Evolutionary conservation across 1,140 invertebrate genomes (phyloP).

Genomic region (Tetraneura akinire): DNA sequence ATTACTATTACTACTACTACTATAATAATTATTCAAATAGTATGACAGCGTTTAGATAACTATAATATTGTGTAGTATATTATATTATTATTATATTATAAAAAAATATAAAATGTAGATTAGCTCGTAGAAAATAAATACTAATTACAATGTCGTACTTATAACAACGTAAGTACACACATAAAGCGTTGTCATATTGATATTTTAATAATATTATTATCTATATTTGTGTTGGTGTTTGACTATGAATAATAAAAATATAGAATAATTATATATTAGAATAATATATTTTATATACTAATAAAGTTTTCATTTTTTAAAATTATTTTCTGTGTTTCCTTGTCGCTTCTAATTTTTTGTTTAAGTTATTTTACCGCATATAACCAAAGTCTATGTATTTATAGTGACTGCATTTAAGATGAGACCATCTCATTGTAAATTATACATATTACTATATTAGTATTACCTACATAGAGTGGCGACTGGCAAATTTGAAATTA

Average conservation of each 20-base stretch:
- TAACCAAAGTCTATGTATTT: too few relatives aligned
- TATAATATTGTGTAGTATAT: background rate
- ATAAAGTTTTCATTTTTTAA: too few relatives aligned
- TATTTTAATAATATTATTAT: background rate
- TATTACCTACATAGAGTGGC: background rate
- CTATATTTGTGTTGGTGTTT: constrained; percentile 2
- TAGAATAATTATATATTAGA: too few relatives aligned
- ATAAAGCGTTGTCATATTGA: background rate
- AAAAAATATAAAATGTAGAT: background rate
- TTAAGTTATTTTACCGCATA: background rate
- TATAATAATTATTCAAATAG: background rate
- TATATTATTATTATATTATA: too few relatives aligned
- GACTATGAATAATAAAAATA: too few relatives aligned
- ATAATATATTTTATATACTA: background rate
- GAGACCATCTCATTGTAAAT: too few relatives aligned
- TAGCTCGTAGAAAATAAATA: constrained; percentile 17
- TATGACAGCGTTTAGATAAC: background rate
- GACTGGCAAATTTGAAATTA: too few relatives aligned
- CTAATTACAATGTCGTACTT: too few relatives aligned
- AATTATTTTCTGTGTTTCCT: background rate
- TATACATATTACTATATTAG: too few relatives aligned
- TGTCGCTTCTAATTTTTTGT: background rate
- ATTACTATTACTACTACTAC: background rate
- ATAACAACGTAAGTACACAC: background rate
- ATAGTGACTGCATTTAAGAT: too few relatives aligned